Evolutionary conservation across 2,888 invertebrate species (phyloP), one percentile per base, ranked within the genome.

Genomic region (Cephus pulcher): DNA sequence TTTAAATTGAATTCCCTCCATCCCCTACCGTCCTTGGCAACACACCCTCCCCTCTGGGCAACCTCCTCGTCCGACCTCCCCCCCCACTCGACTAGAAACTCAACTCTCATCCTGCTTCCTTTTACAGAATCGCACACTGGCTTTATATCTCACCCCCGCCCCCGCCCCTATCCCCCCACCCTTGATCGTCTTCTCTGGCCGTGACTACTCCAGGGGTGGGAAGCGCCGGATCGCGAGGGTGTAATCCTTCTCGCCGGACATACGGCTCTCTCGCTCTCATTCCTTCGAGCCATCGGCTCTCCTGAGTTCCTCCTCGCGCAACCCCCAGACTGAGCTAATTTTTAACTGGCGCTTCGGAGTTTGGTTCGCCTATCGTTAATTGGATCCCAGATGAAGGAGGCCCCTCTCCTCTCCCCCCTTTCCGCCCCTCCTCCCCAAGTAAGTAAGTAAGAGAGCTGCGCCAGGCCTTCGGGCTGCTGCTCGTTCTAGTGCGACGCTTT

Each of bases 1-100:
- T 88, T 89, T 87, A 87, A 90, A 91, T 90, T 89, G 90, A 90
- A 91, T 90, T 90, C 88, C 87, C 82, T 83, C 84, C 84, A 35
- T 82, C 83, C 80, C 81, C 80, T 76, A 33, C 73, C 80, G 71
- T 73, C 80, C 78, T 78, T 79, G 76, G 70, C 73, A 33, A 12
- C 71, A 9, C 69, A 35, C 40, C 35, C 69, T 35, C 40, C 35
- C 74, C 68, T 32, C 75, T 40, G 34, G 32, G 23, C 40, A 69
- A 33, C 34, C 73, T 12, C 30, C 74, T 35, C 68, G 37, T 73
- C 73, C 40, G 2, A 9, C 40, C 40, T 30, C 30, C 0, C 23
- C 23, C 40, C 40, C 23, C 40, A 56, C 40, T 56, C 40, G 40
- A 56, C 23, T 23, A 56, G 40, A 56, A 56, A 56, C 40, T 56